These are phyloP conservation scores for Myotis vivesi DNA, from an alignment of 2,797 vertebrate species.

Conservation along the genomic window DNA sequence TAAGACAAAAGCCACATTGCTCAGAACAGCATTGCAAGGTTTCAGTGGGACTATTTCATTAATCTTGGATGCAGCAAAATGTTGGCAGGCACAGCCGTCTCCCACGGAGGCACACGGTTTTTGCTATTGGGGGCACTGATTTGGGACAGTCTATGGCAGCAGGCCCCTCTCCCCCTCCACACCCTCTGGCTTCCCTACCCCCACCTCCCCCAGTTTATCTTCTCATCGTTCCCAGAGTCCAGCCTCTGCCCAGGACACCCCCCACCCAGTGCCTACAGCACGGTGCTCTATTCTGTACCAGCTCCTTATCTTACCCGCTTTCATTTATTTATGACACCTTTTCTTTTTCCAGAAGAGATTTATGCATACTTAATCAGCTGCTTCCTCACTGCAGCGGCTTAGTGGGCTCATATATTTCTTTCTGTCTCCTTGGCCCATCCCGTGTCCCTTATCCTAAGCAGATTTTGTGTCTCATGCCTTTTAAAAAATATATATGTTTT, in stretches of 20 bases:
- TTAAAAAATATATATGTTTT: background rate
- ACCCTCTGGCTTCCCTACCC: background rate
- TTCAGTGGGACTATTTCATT: too few relatives aligned
- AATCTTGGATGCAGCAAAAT: background rate
- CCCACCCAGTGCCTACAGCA: accelerated
- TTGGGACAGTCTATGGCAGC: background rate
- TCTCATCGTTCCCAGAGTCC: background rate
- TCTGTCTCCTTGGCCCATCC: background rate
- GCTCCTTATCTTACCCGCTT: background rate
- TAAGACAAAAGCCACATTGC: background rate
- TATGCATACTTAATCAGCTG: accelerated
- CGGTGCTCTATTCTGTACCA: background rate
- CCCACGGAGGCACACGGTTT: background rate
- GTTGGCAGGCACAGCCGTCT: accelerated
- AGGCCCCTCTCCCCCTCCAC: background rate
- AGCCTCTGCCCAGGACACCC: background rate
- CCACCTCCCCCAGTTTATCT: accelerated
- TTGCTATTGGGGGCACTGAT: background rate
- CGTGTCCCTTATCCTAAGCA: background rate
- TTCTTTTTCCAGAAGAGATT: background rate
- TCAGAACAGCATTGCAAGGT: accelerated
- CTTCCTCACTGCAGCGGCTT: background rate
- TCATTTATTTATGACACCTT: background rate
- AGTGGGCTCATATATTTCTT: accelerated
- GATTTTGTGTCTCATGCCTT: accelerated